Percentiles rank a stretch among this genome's conserved stretches.
Evolutionary conservation across 2,797 vertebrate species (phyloP).

Genomic region (Enteromius thamalakanensis): DNA sequence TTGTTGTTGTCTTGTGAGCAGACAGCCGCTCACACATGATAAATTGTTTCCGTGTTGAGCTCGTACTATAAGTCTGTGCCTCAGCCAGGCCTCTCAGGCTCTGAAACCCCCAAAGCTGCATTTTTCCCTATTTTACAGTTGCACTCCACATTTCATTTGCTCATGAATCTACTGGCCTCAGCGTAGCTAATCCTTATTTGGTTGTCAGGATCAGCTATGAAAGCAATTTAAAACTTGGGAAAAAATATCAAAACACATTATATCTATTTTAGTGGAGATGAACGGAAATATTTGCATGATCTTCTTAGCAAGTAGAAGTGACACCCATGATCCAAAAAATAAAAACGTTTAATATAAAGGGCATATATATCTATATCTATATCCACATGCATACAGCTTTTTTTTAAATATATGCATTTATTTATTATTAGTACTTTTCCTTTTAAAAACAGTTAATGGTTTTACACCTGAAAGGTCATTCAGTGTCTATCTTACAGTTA

Average conservation of each 20-base stretch:
- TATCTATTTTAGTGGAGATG: not conserved
- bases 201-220: constrained; percentile 2
- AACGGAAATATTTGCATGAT: not conserved
- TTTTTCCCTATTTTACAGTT: constrained; percentile 47
- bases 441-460: constrained; percentile 10
- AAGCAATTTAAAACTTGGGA: constrained; percentile 4
- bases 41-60: constrained; percentile 83
- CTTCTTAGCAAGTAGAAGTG: not conserved
- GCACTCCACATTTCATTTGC: constrained; percentile 34
- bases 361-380: not conserved
- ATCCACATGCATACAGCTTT: too few species aligned
- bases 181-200: constrained; percentile 7
- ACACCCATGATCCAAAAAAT: not conserved
- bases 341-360: not conserved
- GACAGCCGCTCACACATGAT: constrained; percentile 82
- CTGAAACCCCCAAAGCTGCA: constrained; percentile 46
- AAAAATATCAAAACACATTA: not conserved
- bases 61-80: constrained; percentile 72
- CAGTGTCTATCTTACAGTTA: constrained; percentile 66
- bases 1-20: constrained; percentile 81
- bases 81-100: constrained; percentile 75
- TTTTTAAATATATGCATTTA: not conserved
- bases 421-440: not conserved
- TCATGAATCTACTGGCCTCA: not conserved
- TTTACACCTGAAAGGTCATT: constrained; percentile 69